Conservation (phyloP, 2,113 vertebrate genomes). For the Myocastor coypus region DNA sequence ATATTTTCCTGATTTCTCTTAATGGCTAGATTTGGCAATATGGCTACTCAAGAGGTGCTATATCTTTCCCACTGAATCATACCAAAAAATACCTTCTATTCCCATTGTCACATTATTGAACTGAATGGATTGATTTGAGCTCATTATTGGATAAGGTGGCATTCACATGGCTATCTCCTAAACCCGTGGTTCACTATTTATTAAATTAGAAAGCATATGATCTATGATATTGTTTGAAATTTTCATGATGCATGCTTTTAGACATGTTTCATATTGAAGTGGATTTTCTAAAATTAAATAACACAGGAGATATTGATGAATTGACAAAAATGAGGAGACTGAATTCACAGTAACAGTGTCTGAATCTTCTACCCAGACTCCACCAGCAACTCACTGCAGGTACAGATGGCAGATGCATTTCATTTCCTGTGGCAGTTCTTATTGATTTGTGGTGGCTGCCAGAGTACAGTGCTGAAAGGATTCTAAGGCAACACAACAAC, state of each 20-base stretch:
- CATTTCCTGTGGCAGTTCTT: slow-evolving; percentile 32
- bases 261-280: not conserved
- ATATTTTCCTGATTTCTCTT: not conserved
- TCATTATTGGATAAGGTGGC: not conserved
- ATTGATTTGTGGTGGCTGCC: slow-evolving; percentile 17
- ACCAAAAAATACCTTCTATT: not conserved
- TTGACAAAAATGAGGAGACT: not conserved
- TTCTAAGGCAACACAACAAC: not conserved
- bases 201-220: not conserved
- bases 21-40: not conserved
- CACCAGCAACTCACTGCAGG: not conserved
- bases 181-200: not conserved
- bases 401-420: slow-evolving; percentile 28
- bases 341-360: not conserved
- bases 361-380: not conserved
- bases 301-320: not conserved
- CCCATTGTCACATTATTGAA: not conserved
- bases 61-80: not conserved
- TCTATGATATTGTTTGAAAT: not conserved
- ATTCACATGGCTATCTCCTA: not conserved
- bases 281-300: slow-evolving; percentile 2
- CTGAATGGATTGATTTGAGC: not conserved
- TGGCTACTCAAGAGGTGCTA: not conserved
- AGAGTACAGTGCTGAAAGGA: not conserved
- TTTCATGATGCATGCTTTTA: not conserved